These are phyloP conservation scores for Xestia ashworthii DNA, from an alignment of 2,888 invertebrate species.

Conservation along the genomic window DNA sequence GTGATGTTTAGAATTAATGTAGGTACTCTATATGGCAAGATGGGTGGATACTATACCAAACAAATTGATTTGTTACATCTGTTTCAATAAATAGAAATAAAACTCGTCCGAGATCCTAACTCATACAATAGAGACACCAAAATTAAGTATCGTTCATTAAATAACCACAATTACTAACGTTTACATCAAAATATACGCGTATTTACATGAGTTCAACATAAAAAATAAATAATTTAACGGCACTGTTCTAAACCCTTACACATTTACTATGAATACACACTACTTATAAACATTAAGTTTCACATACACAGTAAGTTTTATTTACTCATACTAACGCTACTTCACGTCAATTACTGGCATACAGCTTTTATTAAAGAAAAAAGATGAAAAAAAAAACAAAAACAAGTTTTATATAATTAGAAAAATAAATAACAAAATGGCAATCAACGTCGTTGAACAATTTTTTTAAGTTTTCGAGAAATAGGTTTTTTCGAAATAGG, in stretches of 20 bases:
- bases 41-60: constrained; percentile 59
- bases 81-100: constrained; percentile 79
- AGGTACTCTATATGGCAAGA: constrained; percentile 73
- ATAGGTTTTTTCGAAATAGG: constrained; percentile 61
- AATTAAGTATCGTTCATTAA: constrained; percentile 83
- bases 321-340: constrained; percentile 75
- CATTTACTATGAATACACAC: constrained; percentile 86
- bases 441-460: constrained; percentile 75
- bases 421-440: constrained; percentile 90
- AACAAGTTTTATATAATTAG: constrained; percentile 83
- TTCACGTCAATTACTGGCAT: constrained; percentile 88
- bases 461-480: constrained; percentile 65
- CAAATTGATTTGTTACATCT: constrained; percentile 58
- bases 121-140: constrained; percentile 72
- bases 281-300: constrained; percentile 81
- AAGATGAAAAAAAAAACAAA: constrained; percentile 76
- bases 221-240: constrained; percentile 90
- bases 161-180: constrained; percentile 87
- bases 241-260: constrained; percentile 86
- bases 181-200: constrained; percentile 86
- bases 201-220: constrained; percentile 90
- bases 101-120: constrained; percentile 84
- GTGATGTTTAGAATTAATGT: constrained; percentile 64
- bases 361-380: constrained; percentile 76
- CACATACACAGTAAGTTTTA: constrained; percentile 83